phyloP scores from a whole-genome alignment of 2,888 invertebrate species.

The Apomyelois bistriatella region DNA sequence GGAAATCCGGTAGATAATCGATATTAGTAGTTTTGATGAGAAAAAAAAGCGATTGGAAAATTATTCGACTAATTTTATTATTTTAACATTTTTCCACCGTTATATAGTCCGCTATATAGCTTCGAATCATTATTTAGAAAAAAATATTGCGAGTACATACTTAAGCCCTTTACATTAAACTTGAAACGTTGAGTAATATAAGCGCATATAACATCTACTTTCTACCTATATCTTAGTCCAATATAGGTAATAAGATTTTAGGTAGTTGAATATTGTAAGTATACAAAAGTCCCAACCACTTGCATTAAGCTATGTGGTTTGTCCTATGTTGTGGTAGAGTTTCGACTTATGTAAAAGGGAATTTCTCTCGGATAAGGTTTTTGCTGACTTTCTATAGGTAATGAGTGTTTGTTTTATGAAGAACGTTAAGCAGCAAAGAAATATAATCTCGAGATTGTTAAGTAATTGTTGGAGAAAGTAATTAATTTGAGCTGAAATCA shows the following conservation, averaged over 20 bases:
- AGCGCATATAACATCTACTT: too few relatives aligned
- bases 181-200: too few relatives aligned
- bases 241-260: too few relatives aligned
- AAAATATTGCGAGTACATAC: too few relatives aligned
- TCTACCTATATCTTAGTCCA: too few relatives aligned
- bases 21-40: not conserved
- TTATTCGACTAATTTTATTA: not conserved
- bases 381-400: not conserved
- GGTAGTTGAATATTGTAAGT: not conserved
- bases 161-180: too few relatives aligned
- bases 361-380: slow-evolving; percentile 1
- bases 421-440: not conserved
- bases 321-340: not conserved
- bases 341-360: slow-evolving; percentile 1
- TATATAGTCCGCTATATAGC: too few relatives aligned
- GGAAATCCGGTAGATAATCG: slow-evolving; percentile 4
- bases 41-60: slow-evolving; percentile 5
- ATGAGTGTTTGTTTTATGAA: not conserved
- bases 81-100: too few relatives aligned
- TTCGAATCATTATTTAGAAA: too few relatives aligned
- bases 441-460: not conserved
- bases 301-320: not conserved
- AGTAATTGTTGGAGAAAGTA: too few relatives aligned
- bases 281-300: not conserved
- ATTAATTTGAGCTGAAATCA: too few relatives aligned